phyloP scores from a whole-genome alignment of 2,888 invertebrate species.

The Sericinus montela region DNA sequence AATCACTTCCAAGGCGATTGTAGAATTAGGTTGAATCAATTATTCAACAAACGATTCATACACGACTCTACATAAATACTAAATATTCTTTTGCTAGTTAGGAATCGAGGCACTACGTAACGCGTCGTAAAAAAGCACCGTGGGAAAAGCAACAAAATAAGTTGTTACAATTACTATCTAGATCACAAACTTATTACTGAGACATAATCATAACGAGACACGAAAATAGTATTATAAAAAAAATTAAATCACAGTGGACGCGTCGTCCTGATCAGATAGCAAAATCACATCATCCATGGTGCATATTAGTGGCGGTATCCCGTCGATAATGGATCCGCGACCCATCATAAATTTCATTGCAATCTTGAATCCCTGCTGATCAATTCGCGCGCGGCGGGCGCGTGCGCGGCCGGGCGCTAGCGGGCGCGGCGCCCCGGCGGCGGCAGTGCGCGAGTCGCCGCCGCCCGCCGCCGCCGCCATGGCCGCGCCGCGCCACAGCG shows the following conservation, averaged over 20 bases:
- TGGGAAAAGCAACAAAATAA: not conserved
- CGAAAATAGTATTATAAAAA: no score
- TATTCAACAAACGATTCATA: no score
- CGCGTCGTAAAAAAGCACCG: not conserved
- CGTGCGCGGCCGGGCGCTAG: slow-evolving; percentile 25
- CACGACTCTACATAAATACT: no score
- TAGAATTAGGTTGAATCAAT: no score
- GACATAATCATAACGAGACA: not conserved
- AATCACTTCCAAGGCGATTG: no score
- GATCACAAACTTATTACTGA: not conserved
- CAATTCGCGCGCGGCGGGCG: slow-evolving; percentile 45
- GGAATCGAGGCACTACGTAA: no score
- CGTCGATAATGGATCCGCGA: slow-evolving; percentile 62
- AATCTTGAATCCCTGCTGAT: slow-evolving; percentile 72
- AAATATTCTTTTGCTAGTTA: no score
- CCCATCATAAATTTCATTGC: slow-evolving; percentile 75
- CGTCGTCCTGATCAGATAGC: not conserved
- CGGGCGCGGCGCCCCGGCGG: slow-evolving; percentile 34
- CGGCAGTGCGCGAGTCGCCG: slow-evolving; percentile 57
- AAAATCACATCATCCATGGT: not conserved
- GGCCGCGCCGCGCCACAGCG: slow-evolving; percentile 64
- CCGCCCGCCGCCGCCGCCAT: slow-evolving; percentile 66
- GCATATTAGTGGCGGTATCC: not conserved
- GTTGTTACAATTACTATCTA: not conserved
- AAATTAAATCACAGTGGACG: not conserved